Base-by-base conservation (phyloP, 2,113 vertebrate species). In the Salvator merianae region DNA sequence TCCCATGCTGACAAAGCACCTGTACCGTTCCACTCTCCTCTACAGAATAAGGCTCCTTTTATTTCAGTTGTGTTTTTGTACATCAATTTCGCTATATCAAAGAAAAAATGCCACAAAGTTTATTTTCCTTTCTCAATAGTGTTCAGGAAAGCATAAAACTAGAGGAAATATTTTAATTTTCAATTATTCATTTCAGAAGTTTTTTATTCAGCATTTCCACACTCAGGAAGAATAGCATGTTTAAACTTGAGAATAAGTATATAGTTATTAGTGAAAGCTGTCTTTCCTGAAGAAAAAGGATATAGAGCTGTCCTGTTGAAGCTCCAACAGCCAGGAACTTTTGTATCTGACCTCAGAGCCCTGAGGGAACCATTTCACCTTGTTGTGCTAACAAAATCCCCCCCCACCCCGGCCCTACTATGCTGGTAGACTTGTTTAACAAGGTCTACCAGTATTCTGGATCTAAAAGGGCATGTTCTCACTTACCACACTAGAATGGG, bases 141-240 rank as follows among this genome's bases (percentile, higher is more conserved):
- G 3, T 68, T 79, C 26, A 24, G 22, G 73, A 88, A 1, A 40
- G 82, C 0, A 53, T 82, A 24, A 74, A 43, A 65, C 10, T 34
- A 40, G 0, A 43, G 28, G 36, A 66, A 73, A 22, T 65, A 9
- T 66, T 82, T 74, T 72, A 73, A 20, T 36, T 79, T 83, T 82
- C 68, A 32, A 22, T 63, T 72, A 55, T 73, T 72, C 5, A 71
- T 71, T 71, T 9, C 36, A 71, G 18, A 3, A 40, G 22, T n/a
- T 30, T 9, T 20, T 47, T 53, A 30, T 79, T 62, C 1, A 77
- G 87, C 79, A 40, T 86, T 90, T 88, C 89, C 88, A 72, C 91
- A 92, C 91, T 90, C 90, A 10, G 30, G 88, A 93, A 94, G 90
- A 90, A 91, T 90, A 91, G 88, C 89, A 90, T 89, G 91, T 92